A percentile compares a stretch with the other conserved stretches of the same genome.
Conservation (phyloP, 2,797 vertebrate genomes). For the Malurus splendens region DNA sequence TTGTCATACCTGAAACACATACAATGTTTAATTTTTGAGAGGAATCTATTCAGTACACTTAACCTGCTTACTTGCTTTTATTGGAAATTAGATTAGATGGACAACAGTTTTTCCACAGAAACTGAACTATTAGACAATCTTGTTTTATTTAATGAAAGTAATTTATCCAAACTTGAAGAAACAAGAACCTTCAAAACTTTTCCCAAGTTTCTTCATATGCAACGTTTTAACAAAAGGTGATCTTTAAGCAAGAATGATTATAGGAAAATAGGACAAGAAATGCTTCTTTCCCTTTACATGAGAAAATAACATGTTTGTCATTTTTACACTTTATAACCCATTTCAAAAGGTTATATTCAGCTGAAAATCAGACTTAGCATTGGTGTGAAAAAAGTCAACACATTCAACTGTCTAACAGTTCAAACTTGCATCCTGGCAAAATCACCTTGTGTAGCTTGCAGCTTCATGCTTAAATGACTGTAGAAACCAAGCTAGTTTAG, state of each 20-base stretch:
- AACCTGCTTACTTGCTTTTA: not conserved
- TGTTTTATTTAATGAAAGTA: not conserved
- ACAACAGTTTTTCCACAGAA: not conserved
- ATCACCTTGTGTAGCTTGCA: not conserved
- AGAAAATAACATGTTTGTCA: not conserved
- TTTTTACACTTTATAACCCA: not conserved
- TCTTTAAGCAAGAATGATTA: not conserved
- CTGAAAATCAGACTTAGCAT: not conserved
- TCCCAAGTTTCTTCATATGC: not conserved
- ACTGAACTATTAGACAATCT: not conserved
- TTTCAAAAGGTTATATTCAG: not conserved
- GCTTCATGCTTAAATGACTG: not conserved
- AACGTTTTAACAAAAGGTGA: not conserved
- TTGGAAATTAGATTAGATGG: not conserved
- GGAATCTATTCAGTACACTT: not conserved
- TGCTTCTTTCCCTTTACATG: not conserved
- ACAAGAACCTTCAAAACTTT: not conserved
- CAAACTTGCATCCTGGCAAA: not conserved
- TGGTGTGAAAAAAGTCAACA: not conserved
- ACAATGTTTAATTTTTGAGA: not conserved
- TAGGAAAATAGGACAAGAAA: not conserved
- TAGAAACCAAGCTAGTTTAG: not conserved
- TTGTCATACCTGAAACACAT: fast-evolving
- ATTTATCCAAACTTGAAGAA: not conserved
- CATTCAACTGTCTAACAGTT: not conserved